phyloP scores from a whole-genome alignment of 2,797 vertebrate species.

The Echeneis naucrates region DNA sequence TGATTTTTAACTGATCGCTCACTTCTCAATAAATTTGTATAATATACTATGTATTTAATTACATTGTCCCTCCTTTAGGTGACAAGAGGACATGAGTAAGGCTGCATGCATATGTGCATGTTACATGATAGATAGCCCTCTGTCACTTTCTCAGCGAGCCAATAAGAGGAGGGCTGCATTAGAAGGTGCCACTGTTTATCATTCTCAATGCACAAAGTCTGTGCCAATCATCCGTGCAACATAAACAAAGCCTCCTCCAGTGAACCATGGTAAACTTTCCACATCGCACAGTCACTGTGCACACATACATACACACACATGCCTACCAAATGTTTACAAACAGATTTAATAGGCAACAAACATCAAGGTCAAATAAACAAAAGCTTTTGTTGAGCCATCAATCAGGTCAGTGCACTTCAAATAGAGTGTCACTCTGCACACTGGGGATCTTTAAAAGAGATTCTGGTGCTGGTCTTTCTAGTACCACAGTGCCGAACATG shows the following conservation, averaged over 20 bases:
- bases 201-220: neutral
- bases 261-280: constrained; percentile 20
- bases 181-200: constrained; percentile 31
- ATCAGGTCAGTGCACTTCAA: constrained; percentile 43
- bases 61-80: neutral
- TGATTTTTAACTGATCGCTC: neutral
- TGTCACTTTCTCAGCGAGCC: constrained; percentile 24
- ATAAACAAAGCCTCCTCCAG: constrained; percentile 37
- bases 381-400: constrained; percentile 35
- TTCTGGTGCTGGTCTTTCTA: neutral
- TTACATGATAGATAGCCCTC: constrained; percentile 23
- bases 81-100: neutral
- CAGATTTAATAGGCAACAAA: constrained; percentile 52
- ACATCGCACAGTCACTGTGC: neutral
- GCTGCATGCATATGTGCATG: constrained; percentile 8
- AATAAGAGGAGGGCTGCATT: constrained; percentile 11
- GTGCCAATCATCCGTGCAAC: constrained; percentile 25
- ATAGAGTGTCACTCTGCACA: constrained; percentile 14
- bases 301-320: constrained; percentile 29
- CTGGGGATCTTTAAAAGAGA: constrained; percentile 17
- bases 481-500: constrained; percentile 14
- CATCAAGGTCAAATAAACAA: constrained; percentile 59
- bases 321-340: constrained; percentile 42
- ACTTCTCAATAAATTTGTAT: neutral
- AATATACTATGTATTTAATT: no score